Conservation (phyloP, 2,113 vertebrate genomes). For the Furnarius figulus region DNA sequence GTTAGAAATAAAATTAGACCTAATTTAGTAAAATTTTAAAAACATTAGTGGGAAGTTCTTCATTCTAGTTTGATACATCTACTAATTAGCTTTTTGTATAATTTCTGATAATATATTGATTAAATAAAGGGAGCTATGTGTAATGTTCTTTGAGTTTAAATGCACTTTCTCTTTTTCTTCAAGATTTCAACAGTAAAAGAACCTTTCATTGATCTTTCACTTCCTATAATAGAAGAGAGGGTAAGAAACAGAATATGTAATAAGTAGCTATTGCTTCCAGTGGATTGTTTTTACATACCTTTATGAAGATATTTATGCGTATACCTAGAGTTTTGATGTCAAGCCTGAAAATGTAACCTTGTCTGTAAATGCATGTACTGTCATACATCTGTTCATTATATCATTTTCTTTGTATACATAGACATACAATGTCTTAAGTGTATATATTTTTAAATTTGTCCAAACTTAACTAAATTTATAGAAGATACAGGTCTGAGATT, state of each 20-base stretch:
- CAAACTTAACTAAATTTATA: neutral
- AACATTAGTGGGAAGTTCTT: constrained; percentile 39
- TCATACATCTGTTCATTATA: neutral
- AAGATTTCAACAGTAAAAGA: constrained; percentile 96
- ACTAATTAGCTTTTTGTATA: neutral
- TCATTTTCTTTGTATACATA: neutral
- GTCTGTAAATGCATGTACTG: neutral
- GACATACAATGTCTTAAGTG: neutral
- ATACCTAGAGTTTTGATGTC: neutral
- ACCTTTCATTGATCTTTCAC: constrained; percentile 97
- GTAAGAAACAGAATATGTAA: constrained; percentile 79
- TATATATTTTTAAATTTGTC: neutral
- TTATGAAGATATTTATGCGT: neutral
- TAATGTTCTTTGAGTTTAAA: neutral
- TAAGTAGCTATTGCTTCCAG: neutral
- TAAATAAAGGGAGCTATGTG: neutral
- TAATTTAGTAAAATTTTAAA: neutral
- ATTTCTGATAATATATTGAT: neutral
- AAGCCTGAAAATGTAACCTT: neutral
- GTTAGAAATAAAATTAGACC: neutral
- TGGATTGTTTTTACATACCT: neutral
- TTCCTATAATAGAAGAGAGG: constrained; percentile 97
- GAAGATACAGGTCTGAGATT: neutral
- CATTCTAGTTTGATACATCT: constrained; percentile 14
- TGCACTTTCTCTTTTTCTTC: constrained; percentile 57